Evolutionary conservation across 2,888 invertebrate genomes (phyloP).

Genomic region (Zootermopsis nevadensis): DNA sequence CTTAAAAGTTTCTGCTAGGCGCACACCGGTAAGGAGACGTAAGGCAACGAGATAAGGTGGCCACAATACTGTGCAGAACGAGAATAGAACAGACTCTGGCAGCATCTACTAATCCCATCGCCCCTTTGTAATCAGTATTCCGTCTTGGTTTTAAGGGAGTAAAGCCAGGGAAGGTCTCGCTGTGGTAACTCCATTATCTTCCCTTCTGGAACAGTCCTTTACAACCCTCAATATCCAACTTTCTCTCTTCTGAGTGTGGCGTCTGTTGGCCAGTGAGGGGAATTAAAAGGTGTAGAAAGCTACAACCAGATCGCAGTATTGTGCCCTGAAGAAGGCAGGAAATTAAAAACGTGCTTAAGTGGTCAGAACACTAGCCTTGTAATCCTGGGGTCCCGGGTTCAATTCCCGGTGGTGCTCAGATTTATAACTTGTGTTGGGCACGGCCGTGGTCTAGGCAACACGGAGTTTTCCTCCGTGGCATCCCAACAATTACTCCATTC

Average conservation of each 20-base stretch:
- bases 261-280: neutral
- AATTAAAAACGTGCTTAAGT: constrained; percentile 41
- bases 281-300: constrained; percentile 30
- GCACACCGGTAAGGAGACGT: neutral
- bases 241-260: constrained; percentile 3
- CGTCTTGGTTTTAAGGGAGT: constrained; percentile 44
- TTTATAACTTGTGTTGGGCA: too few species aligned
- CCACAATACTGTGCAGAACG: constrained; percentile 18
- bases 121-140: constrained; percentile 49
- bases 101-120: constrained; percentile 41
- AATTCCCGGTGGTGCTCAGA: too few species aligned
- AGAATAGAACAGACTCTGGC: constrained; percentile 34
- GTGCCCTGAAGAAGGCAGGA: constrained; percentile 3
- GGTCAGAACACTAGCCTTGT: too few species aligned
- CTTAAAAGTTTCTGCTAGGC: neutral
- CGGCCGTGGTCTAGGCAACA: too few species aligned
- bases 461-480: too few species aligned
- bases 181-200: constrained; percentile 39
- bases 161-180: constrained; percentile 17
- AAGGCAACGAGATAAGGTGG: constrained; percentile 14
- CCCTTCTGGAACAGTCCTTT: constrained; percentile 14
- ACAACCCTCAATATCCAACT: constrained; percentile 34
- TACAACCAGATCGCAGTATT: neutral
- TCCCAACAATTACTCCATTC: too few species aligned
- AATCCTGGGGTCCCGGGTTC: too few species aligned